Percentiles rank a stretch among this genome's conserved stretches.
phyloP scores from a whole-genome alignment of 2,113 vertebrate genomes.

The Origma solitaria region DNA sequence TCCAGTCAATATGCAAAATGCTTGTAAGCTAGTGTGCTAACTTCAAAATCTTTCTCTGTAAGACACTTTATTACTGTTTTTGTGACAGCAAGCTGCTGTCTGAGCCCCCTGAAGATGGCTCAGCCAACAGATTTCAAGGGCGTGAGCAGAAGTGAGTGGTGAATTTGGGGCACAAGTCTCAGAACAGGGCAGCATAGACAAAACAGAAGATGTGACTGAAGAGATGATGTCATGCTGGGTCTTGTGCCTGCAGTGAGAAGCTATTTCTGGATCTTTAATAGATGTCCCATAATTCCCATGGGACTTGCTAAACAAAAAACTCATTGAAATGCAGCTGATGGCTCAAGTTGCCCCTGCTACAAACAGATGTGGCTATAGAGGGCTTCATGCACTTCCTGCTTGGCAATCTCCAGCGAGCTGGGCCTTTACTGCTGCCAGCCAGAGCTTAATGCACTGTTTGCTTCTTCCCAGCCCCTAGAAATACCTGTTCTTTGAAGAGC shows the following conservation, averaged over 20 bases:
- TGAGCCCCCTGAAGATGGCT: background rate
- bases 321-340: constrained; percentile 20
- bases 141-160: background rate
- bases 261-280: constrained; percentile 74
- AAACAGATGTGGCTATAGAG: background rate
- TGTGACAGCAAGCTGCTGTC: background rate
- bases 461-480: background rate
- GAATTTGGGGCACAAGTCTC: background rate
- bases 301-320: constrained; percentile 54
- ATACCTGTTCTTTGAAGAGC: background rate
- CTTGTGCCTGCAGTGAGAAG: constrained; percentile 70
- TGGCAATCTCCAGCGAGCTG: fast-evolving
- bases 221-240: constrained; percentile 52
- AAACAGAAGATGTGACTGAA: constrained; percentile 47
- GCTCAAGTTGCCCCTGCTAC: background rate
- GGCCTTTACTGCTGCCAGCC: background rate
- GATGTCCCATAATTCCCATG: constrained; percentile 67
- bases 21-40: background rate
- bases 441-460: background rate
- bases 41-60: background rate
- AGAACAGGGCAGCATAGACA: background rate
- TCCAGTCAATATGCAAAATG: background rate
- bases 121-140: background rate
- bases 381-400: background rate
- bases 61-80: background rate